phyloP scores from a whole-genome alignment of 1,140 invertebrate species.

The Drosophila pachea region DNA sequence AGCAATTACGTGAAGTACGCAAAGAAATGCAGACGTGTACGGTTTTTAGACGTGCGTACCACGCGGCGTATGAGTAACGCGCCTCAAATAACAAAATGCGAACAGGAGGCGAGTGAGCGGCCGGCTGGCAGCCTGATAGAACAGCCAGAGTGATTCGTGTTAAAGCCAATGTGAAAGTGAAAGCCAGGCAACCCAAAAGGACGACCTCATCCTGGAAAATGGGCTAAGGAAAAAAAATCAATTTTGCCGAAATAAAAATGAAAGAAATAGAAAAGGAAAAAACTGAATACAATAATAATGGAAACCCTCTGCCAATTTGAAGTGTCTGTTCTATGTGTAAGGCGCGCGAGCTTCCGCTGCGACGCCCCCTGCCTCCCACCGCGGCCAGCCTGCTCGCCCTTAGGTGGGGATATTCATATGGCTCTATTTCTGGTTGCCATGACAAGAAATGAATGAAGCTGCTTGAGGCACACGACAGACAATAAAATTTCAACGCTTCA shows the following conservation, averaged over 20 bases:
- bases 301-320: conserved; percentile 12
- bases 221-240: conserved; percentile 67
- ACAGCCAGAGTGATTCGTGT: conserved; percentile 22
- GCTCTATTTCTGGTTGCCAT: conserved; percentile 35
- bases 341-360: conserved; percentile 15
- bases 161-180: conserved; percentile 42
- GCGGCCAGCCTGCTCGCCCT: neutral
- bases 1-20: conserved; percentile 36
- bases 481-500: conserved; percentile 47
- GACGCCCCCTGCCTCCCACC: neutral
- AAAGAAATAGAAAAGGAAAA: conserved; percentile 14
- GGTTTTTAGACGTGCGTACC: conserved; percentile 4
- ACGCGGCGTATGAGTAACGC: conserved; percentile 42
- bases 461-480: conserved; percentile 37
- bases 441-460: conserved; percentile 37
- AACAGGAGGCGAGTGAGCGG: neutral
- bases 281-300: conserved; percentile 12
- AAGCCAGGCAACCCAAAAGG: conserved; percentile 28
- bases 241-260: conserved; percentile 57
- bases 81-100: conserved; percentile 1
- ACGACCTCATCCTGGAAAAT: conserved; percentile 54
- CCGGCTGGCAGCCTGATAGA: too few relatives aligned
- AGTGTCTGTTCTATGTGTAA: conserved; percentile 5
- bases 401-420: conserved; percentile 7
- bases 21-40: conserved; percentile 20